A percentile compares a stretch with the other conserved stretches of the same genome.
phyloP scores from a whole-genome alignment of 2,113 vertebrate species.

The Stomatorhinus ivindoensis region DNA sequence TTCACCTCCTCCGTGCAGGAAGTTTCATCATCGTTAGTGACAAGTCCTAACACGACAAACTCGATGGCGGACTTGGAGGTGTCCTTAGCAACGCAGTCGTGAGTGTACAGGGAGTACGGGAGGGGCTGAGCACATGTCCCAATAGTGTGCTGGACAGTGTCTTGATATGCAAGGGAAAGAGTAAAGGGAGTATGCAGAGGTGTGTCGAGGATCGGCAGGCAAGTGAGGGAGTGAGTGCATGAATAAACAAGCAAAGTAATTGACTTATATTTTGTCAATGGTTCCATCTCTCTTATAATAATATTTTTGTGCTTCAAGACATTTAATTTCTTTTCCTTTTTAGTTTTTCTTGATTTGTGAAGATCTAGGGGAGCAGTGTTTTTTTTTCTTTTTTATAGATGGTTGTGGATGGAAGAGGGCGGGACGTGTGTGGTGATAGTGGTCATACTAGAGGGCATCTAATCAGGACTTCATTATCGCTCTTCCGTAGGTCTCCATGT shows the following conservation, averaged over 20 bases:
- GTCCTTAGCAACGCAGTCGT: background rate
- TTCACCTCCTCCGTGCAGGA: background rate
- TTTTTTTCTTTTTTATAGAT: background rate
- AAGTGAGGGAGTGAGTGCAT: background rate
- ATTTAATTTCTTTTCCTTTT: constrained; percentile 44
- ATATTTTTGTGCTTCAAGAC: constrained; percentile 43
- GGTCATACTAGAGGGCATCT: background rate
- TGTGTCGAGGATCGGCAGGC: background rate
- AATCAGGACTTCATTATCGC: constrained; percentile 34
- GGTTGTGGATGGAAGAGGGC: constrained; percentile 12
- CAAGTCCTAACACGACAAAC: background rate
- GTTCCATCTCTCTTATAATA: constrained; percentile 26
- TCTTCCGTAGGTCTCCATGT: constrained; percentile 22
- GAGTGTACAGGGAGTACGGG: background rate
- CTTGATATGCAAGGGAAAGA: background rate
- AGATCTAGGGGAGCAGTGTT: constrained; percentile 25
- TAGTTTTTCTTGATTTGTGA: constrained; percentile 39
- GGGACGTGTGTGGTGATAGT: background rate
- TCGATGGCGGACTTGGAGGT: background rate
- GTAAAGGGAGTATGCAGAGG: background rate
- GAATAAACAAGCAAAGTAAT: background rate
- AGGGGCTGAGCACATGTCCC: background rate
- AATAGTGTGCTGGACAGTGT: background rate
- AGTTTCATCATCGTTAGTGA: background rate
- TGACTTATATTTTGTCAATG: constrained; percentile 14